Base-by-base conservation (phyloP, 2,113 vertebrate genomes). In the Protomyctophum bolini region DNA sequence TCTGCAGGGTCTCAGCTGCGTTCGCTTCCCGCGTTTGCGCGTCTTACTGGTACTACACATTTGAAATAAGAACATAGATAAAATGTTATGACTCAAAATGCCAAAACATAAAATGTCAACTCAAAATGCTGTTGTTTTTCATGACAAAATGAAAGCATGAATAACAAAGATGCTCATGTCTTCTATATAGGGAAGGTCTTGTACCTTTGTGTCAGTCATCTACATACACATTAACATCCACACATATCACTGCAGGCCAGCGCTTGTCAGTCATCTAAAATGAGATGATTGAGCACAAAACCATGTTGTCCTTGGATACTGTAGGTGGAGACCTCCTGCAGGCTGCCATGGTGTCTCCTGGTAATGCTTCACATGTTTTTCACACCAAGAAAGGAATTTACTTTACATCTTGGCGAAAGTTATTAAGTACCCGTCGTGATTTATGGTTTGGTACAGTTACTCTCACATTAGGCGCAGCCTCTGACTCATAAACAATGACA, bases 251-350 rank as follows among this genome's bases (percentile, higher is more conserved):
- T n/a, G n/a, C 73, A 15, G 69, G 76, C 72, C 66, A 60, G 29
- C 49, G 75, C 47, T 73, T 66, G 80, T 79, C 73, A 76, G 10
- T 82, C 66, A 72, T 82, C 83, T 80, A 81, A 86, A 87, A 75
- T 86, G 72, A 84, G 81, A 80, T 41, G 57, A 77, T 48, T 60
- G 63, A 73, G 66, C 21, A 74, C 62, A 70, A 77, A 73, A 79
- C 78, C 52, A 68, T 66, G 76, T 76, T 67, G 6, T 65, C 61
- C 66, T 66, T 65, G 45, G 81, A 67, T 86, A 86, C 75, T 82
- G 21, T 21, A 21, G 82, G 69, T 79, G 75, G 75, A 72, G 72
- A 66, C 2, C 0, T 0, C 47, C 70, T 79, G 54, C 76, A 60
- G 64, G 59, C 68, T 41, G 66, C 51, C 9, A 74, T n/a, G 29